Base-by-base conservation (phyloP, 2,797 vertebrate genomes). In the Silurus aristotelis region DNA sequence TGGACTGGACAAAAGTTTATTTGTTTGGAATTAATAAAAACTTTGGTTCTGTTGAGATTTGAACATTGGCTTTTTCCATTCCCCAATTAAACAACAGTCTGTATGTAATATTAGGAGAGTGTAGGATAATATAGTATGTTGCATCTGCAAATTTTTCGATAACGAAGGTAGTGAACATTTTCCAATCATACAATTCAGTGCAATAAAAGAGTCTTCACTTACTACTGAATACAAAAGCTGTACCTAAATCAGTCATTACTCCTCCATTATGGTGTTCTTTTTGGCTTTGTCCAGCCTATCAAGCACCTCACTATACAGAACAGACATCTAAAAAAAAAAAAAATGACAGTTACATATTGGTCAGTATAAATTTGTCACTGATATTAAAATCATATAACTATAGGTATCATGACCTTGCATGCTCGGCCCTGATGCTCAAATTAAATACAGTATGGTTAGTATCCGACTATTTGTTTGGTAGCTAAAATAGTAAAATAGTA, bases 11-110 rank as follows among this genome's bases (percentile, higher is more conserved):
- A 92, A 95, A 92, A 95, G 93, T 95, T 95, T 95, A 95, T 95
- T 95, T 77, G 94, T 95, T 96, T 95, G 95, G 91, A 95, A 95
- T 95, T 95, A 92, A 90, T 91, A 96, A 96, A 96, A 95, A 94
- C 94, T 95, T 95, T 96, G 95, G 95, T 93, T 95, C 94, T 93
- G 94, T 94, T 95, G 95, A 92, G 88, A 94, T 93, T 92, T 93
- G 86, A 89, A 94, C 90, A 93, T 93, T 89, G 90, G 92, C 87
- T 95, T 92, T 89, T 95, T 94, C 89, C 75, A 83, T 85, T 83
- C 43, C 19, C 60, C 38, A 38, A n/a, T 52, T n/a, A 75, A 19
- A n/a, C 20, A 38, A 75, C 5, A 10, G n/a, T 64, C 1, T 20
- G 66, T 61, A 66, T 52, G 6, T 67, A 76, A 58, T 13, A 52